Conservation (phyloP, 2,113 vertebrate genomes). For the Pithys albifrons region DNA sequence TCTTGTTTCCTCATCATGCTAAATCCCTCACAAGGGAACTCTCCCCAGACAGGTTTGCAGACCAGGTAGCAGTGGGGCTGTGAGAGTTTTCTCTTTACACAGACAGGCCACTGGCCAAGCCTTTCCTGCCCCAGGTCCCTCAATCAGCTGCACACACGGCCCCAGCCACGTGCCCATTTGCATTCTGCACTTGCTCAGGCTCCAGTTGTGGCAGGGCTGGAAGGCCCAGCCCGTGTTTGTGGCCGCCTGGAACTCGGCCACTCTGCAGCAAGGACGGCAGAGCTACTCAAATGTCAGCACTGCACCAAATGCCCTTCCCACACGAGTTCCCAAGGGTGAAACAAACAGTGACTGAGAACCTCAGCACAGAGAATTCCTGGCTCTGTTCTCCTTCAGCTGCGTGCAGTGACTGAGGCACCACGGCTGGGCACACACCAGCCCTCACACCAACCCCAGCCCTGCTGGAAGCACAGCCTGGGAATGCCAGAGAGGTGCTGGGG, state of each 20-base stretch:
- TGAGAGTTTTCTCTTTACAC: not conserved
- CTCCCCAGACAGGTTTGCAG: not conserved
- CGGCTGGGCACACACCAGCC: not conserved
- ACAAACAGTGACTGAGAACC: slow-evolving; percentile 33
- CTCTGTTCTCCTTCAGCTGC: not conserved
- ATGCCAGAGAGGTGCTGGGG: not conserved
- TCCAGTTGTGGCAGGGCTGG: slow-evolving; percentile 10
- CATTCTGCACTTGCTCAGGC: not conserved
- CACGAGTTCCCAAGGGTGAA: slow-evolving; percentile 38
- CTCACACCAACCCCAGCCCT: not conserved
- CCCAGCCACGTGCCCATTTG: not conserved
- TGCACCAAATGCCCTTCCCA: slow-evolving; percentile 49
- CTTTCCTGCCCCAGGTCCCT: not conserved
- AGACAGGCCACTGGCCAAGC: not conserved
- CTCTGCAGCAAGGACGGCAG: slow-evolving; percentile 40
- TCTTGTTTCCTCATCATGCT: not conserved
- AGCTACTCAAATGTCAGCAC: slow-evolving; percentile 54
- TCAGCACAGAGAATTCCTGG: slow-evolving; percentile 6
- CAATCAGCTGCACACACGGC: not conserved
- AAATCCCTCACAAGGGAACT: not conserved
- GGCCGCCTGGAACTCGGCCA: slow-evolving; percentile 51
- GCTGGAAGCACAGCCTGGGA: too few relatives aligned
- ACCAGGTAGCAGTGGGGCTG: not conserved
- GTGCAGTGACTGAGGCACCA: not conserved
- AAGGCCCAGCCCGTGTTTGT: slow-evolving; percentile 39